These are phyloP conservation scores for Helicoverpa zea DNA, from an alignment of 1,140 invertebrate species.

Conservation along the genomic window DNA sequence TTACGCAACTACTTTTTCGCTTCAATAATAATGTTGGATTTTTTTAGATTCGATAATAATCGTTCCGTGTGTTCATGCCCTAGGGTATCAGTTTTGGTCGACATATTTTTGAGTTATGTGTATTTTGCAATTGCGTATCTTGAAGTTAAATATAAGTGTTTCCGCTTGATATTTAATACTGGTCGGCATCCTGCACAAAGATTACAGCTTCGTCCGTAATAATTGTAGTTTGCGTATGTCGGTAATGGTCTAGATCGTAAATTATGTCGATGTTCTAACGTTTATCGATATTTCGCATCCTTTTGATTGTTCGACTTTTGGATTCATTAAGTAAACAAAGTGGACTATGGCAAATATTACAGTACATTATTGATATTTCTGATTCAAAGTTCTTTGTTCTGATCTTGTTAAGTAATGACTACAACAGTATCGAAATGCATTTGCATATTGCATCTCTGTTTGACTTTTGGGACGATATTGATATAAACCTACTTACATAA, in stretches of 20 bases:
- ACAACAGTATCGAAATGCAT: neutral
- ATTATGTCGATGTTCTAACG: constrained; percentile 12
- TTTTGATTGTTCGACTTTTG: constrained; percentile 11
- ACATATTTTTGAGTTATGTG: constrained; percentile 2
- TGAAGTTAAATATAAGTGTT: constrained; percentile 39
- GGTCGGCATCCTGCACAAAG: constrained; percentile 33
- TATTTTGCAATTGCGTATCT: constrained; percentile 37
- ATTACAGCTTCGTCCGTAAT: constrained; percentile 37
- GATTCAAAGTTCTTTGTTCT: too few species aligned
- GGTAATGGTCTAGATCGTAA: constrained; percentile 27
- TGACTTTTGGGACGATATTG: too few species aligned
- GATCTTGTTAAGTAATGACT: neutral
- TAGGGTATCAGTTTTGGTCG: neutral
- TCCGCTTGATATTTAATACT: constrained; percentile 42
- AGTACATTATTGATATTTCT: neutral
- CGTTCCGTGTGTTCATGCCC: constrained; percentile 4
- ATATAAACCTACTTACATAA: too few species aligned
- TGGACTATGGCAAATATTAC: neutral
- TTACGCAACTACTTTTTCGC: neutral
- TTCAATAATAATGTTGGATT: neutral
- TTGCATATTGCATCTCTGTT: neutral
- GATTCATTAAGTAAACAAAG: neutral
- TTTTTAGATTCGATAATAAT: constrained; percentile 9
- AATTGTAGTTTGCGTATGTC: constrained; percentile 29
- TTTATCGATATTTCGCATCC: constrained; percentile 7